Conservation (phyloP, 2,113 vertebrate species). For the Onychostoma macrolepis region DNA sequence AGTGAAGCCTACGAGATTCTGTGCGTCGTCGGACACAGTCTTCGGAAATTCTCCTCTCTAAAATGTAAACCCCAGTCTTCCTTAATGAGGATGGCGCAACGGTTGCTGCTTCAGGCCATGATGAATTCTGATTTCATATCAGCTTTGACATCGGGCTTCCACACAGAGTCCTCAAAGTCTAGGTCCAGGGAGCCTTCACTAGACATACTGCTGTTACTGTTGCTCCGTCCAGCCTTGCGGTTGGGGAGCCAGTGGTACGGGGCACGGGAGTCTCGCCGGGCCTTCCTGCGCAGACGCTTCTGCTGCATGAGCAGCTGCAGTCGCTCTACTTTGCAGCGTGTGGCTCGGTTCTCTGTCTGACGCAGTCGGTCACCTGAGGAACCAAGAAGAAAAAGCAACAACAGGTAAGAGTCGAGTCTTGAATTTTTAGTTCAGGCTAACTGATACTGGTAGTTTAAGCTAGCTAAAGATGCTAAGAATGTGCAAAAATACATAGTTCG, state of each 20-base stretch:
- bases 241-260: conserved; percentile 94
- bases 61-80: conserved; percentile 50
- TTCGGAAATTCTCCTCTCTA: conserved; percentile 47
- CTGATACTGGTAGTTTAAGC: neutral
- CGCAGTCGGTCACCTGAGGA: conserved; percentile 88
- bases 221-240: conserved; percentile 89
- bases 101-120: conserved; percentile 81
- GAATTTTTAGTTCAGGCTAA: neutral
- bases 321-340: conserved; percentile 95
- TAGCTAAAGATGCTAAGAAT: neutral
- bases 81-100: conserved; percentile 16
- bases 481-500: neutral
- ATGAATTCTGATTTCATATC: conserved; percentile 96
- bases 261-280: conserved; percentile 85
- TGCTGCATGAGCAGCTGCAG: conserved; percentile 97
- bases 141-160: conserved; percentile 96
- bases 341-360: conserved; percentile 96
- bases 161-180: conserved; percentile 95
- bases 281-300: conserved; percentile 93
- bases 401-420: neutral
- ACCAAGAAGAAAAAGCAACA: neutral
- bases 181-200: conserved; percentile 90
- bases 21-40: conserved; percentile 39
- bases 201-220: conserved; percentile 87
- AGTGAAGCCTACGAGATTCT: conserved; percentile 40